Evolutionary conservation across 2,797 vertebrate species (phyloP).

Genomic region (Delichon dasypus): DNA sequence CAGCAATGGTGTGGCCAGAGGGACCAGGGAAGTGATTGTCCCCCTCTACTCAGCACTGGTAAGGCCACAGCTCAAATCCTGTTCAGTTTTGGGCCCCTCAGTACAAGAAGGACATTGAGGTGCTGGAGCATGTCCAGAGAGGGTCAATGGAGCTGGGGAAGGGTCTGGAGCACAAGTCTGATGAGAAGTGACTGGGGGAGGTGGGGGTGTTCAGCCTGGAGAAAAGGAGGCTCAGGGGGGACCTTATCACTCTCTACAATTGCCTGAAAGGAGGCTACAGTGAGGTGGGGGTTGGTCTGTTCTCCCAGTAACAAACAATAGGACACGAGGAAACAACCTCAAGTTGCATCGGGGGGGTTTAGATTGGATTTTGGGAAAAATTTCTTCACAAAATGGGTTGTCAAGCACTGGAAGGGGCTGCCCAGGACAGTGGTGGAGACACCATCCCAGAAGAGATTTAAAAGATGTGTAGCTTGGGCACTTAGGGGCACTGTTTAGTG

Average conservation of each 20-base stretch:
- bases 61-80: background rate
- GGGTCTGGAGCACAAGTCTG: background rate
- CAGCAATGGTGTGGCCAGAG: background rate
- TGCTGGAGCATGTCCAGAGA: rapidly evolving
- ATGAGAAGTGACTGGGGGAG: background rate
- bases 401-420: background rate
- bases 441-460: background rate
- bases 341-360: background rate
- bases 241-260: rapidly evolving
- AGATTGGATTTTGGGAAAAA: background rate
- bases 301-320: background rate
- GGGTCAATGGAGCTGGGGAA: rapidly evolving
- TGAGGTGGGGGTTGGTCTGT: background rate
- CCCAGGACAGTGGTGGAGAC: background rate
- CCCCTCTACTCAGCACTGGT: rapidly evolving
- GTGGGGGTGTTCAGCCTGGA: background rate
- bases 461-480: background rate
- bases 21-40: background rate
- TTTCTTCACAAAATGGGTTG: background rate
- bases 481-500: background rate
- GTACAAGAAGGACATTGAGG: background rate
- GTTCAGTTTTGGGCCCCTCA: background rate
- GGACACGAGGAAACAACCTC: background rate
- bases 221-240: background rate
- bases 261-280: background rate